Conservation (phyloP, 2,797 vertebrate genomes). For the Graptemys geographica region DNA sequence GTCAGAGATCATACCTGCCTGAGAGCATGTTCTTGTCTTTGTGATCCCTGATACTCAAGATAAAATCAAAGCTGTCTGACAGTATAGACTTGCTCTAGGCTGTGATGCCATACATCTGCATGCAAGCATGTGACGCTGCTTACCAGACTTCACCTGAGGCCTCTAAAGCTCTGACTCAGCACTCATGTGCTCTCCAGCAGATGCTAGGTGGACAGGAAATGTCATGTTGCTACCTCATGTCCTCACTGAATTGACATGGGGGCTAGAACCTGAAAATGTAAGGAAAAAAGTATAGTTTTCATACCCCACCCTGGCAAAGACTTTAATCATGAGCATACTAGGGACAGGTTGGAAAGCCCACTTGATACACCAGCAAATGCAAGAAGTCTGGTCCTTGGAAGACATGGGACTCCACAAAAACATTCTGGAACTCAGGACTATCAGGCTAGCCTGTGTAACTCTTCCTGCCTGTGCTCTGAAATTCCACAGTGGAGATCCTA, state of each 20-base stretch:
- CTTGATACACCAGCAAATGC: too few species aligned
- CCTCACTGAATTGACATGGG: neutral
- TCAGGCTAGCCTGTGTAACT: too few species aligned
- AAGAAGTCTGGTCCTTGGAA: too few species aligned
- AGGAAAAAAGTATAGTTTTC: neutral
- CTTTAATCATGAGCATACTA: too few species aligned
- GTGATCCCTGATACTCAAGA: neutral
- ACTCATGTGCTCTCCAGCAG: neutral
- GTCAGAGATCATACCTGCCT: neutral
- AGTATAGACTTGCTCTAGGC: neutral
- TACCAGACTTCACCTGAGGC: neutral
- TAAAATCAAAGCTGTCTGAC: neutral
- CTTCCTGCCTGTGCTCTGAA: too few species aligned
- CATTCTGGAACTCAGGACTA: too few species aligned
- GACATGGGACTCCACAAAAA: too few species aligned
- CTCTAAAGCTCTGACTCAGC: neutral
- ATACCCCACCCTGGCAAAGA: too few species aligned
- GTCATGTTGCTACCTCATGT: neutral
- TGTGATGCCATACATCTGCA: neutral
- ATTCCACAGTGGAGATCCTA: too few species aligned
- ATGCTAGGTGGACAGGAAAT: neutral
- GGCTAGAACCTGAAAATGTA: neutral
- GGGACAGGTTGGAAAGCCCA: too few species aligned
- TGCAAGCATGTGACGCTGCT: neutral
- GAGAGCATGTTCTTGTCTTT: neutral